Evolutionary conservation across 1,140 invertebrate genomes (phyloP), one percentile per base, ranked within the genome.

Genomic region (Argopecten irradians): DNA sequence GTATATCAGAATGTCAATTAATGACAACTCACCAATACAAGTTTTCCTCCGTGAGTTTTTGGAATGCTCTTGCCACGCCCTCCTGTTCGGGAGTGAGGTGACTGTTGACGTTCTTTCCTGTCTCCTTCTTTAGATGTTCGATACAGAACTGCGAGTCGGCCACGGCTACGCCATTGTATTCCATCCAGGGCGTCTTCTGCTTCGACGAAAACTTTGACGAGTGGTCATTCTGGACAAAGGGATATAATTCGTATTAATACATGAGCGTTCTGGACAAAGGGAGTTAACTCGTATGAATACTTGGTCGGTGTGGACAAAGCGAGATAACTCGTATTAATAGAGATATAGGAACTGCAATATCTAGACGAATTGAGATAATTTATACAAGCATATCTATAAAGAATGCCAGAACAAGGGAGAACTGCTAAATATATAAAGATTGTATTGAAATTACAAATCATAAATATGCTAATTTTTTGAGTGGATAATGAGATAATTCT

Each of bases 111-210:
- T 96, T 90, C 7, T 94, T 82, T 7, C 88, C 86, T 22, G 93
- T 92, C 22, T 93, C 89, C 82, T 93, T 89, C 46, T 94, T 92
- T 11, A 96, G 91, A 88, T 93, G 95, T 39, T 96, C 94, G 11
- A 96, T 94, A 84, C 94, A 94, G 55, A 96, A 92, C 88, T 96
- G 94, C 0, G 96, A 96, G 88, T 96, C 96, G 3, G 94, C 94
- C 1, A 96, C 88, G 11, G 94, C 89, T 82, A 94, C 86, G 0
- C 95, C 96, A 89, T 96, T 96, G 82, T 95, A 93, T 11, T 93
- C 93, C 43, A 96, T 96, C 96, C 96, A 96, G 0, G 96, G 96
- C 13, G 92, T 94, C 88, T 95, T 95, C 0, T 93, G 92, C 89
- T 95, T 95, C 19, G 89, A 92, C 28, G 94, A 95, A 87, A 94